These are phyloP conservation scores for Tryphoninae sp. DNA, from an alignment of 2,888 invertebrate genomes.

Conservation along the genomic window DNA sequence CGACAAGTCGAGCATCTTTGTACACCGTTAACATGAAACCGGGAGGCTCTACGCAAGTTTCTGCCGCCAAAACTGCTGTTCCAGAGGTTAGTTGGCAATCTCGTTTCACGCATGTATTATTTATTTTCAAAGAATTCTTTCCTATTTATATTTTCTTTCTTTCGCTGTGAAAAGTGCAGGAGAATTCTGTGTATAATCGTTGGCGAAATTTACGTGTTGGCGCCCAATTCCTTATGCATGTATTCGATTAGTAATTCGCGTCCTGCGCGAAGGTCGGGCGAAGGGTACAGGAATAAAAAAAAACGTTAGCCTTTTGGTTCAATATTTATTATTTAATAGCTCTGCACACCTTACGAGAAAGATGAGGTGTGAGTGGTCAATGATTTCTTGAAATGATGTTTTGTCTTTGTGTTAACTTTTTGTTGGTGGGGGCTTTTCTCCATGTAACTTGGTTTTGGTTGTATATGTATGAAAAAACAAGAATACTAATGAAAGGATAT, in stretches of 20 bases:
- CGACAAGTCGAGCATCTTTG: constrained; percentile 47
- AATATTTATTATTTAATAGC: constrained; percentile 22
- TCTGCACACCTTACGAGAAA: background rate
- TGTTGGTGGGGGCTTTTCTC: background rate
- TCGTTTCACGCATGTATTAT: background rate
- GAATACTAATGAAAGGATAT: background rate
- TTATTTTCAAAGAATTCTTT: background rate
- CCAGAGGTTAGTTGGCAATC: constrained; percentile 74
- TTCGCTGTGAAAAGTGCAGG: constrained; percentile 4
- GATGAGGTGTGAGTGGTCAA: no score
- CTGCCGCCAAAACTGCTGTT: constrained; percentile 71
- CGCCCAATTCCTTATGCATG: background rate
- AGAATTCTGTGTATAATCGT: background rate
- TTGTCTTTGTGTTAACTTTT: background rate
- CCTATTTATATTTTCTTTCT: background rate
- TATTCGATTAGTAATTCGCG: background rate
- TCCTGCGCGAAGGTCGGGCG: constrained; percentile 29
- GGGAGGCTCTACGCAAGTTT: constrained; percentile 74
- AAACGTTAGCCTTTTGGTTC: background rate
- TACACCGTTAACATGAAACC: constrained; percentile 72
- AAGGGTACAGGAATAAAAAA: constrained; percentile 29
- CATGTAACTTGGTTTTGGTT: background rate
- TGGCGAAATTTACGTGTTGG: background rate
- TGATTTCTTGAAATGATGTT: background rate
- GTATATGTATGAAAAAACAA: background rate